These are phyloP conservation scores for Syngnathoides biaculeatus DNA, from an alignment of 2,113 vertebrate species.

Conservation along the genomic window DNA sequence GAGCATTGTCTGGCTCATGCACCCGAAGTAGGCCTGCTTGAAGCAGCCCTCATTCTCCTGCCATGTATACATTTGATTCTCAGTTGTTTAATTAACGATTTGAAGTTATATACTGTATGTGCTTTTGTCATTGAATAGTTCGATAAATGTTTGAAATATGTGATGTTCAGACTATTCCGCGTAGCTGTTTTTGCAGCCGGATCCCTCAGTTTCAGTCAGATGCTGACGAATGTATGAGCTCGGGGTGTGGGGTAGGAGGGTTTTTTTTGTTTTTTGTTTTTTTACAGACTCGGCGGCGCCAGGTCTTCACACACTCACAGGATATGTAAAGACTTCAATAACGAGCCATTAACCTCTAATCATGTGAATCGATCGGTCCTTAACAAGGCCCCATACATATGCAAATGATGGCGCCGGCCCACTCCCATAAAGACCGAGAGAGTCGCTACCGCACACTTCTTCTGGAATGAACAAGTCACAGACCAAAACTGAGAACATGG, in stretches of 20 bases:
- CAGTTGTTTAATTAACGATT: too few species aligned
- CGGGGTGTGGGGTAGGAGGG: conserved; percentile 15
- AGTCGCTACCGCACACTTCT: conserved; percentile 13
- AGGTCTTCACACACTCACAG: conserved; percentile 74
- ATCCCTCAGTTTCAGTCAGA: conserved; percentile 33
- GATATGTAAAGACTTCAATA: conserved; percentile 76
- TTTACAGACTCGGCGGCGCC: conserved; percentile 75
- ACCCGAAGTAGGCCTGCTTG: too few species aligned
- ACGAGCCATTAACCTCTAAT: conserved; percentile 76
- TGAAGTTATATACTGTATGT: too few species aligned
- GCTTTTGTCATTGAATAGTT: not conserved
- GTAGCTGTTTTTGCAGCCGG: conserved; percentile 36
- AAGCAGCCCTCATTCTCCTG: too few species aligned
- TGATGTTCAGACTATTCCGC: not conserved
- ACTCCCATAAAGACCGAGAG: conserved; percentile 25
- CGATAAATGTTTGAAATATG: not conserved
- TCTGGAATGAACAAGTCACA: conserved; percentile 25
- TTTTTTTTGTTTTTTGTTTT: conserved; percentile 15
- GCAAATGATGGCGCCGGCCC: conserved; percentile 42
- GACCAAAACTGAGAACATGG: conserved; percentile 51
- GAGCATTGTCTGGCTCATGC: too few species aligned
- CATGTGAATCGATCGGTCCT: conserved; percentile 70
- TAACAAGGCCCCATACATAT: conserved; percentile 67
- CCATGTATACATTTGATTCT: too few species aligned
- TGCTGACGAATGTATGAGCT: conserved; percentile 57